These are phyloP conservation scores for Indicator indicator DNA, from an alignment of 2,113 vertebrate genomes.

Conservation along the genomic window DNA sequence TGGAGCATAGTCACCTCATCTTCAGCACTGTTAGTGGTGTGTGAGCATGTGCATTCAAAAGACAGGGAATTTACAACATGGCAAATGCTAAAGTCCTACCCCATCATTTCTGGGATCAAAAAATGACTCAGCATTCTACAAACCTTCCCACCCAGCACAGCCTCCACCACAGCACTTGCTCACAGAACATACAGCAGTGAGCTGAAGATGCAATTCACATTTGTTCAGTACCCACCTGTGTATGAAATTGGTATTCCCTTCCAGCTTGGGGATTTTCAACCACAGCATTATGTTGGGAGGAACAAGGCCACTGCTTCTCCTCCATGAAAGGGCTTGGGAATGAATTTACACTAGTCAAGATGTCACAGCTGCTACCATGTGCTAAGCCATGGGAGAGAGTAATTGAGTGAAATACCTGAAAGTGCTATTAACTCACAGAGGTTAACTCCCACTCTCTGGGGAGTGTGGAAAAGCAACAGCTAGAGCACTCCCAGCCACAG, in stretches of 20 bases:
- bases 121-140: neutral
- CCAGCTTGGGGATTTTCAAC: neutral
- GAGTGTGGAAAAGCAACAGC: neutral
- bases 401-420: neutral
- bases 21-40: neutral
- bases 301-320: rapidly evolving
- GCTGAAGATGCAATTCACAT: neutral
- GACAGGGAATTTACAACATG: neutral
- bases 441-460: too few species aligned
- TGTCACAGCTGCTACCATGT: neutral
- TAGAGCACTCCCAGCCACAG: neutral
- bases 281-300: rapidly evolving
- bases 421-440: neutral
- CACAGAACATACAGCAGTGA: neutral
- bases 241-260: neutral
- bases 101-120: neutral
- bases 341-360: neutral
- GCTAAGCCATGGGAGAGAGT: neutral
- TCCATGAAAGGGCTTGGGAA: neutral
- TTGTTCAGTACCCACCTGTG: neutral
- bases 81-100: neutral
- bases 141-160: neutral
- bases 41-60: neutral
- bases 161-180: neutral
- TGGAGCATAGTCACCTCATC: neutral